These are phyloP conservation scores for Telenomus remus DNA, from an alignment of 1,140 invertebrate species.

Conservation along the genomic window DNA sequence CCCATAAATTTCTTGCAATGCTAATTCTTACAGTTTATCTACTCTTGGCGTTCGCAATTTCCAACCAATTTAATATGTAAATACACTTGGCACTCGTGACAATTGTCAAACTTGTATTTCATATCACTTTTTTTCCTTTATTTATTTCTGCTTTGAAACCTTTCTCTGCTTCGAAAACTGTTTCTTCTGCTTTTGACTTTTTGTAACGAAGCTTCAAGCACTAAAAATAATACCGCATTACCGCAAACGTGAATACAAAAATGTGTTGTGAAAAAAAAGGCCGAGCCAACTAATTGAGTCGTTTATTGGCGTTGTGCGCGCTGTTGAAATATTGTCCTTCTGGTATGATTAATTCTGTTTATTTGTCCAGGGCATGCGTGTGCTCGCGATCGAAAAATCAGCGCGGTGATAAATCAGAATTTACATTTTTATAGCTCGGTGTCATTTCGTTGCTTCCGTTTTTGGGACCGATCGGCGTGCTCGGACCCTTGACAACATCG, in stretches of 20 bases:
- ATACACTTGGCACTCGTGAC: slow-evolving; percentile 42
- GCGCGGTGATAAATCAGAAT: slow-evolving; percentile 36
- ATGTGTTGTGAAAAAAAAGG: slow-evolving; percentile 31
- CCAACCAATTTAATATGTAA: slow-evolving; percentile 62
- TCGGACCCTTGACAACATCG: not conserved
- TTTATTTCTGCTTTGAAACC: too few relatives aligned
- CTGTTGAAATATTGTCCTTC: slow-evolving; percentile 51
- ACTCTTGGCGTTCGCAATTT: slow-evolving; percentile 45
- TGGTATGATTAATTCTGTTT: slow-evolving; percentile 52
- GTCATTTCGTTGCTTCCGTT: slow-evolving; percentile 38
- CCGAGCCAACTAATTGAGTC: slow-evolving; percentile 54
- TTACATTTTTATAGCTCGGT: slow-evolving; percentile 26
- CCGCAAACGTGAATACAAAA: slow-evolving; percentile 43
- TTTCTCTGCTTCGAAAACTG: slow-evolving; percentile 31
- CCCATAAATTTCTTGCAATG: slow-evolving; percentile 48
- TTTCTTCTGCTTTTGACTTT: slow-evolving; percentile 59
- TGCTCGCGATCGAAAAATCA: slow-evolving; percentile 34
- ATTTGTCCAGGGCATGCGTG: slow-evolving; percentile 34
- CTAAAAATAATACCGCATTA: slow-evolving; percentile 63
- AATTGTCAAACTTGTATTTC: slow-evolving; percentile 40
- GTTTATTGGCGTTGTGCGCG: slow-evolving; percentile 24
- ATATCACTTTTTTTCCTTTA: too few relatives aligned
- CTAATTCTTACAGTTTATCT: slow-evolving; percentile 57
- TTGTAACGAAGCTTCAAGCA: slow-evolving; percentile 63
- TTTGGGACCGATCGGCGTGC: not conserved